These are phyloP conservation scores for Chelon auratus DNA, from an alignment of 2,797 vertebrate species.

Conservation along the genomic window DNA sequence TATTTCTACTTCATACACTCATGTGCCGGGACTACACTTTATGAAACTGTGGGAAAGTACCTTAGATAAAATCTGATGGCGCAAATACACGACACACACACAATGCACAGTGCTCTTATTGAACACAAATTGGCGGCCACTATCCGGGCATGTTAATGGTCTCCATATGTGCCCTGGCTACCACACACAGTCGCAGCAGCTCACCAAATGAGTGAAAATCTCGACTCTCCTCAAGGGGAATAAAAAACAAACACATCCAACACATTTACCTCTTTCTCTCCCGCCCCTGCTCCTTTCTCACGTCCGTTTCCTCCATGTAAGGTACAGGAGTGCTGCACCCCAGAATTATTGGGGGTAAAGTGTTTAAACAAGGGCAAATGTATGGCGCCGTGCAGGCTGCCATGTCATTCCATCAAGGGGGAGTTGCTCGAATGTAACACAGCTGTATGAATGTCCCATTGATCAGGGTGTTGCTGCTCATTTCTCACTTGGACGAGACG, in stretches of 20 bases:
- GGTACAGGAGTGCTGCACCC: constrained; percentile 37
- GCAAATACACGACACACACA: background rate
- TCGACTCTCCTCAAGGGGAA: constrained; percentile 36
- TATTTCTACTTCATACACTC: constrained; percentile 42
- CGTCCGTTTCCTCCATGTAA: constrained; percentile 53
- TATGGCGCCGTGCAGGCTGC: constrained; percentile 56
- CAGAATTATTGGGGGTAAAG: constrained; percentile 50
- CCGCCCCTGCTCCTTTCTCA: constrained; percentile 4
- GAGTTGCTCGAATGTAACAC: constrained; percentile 49
- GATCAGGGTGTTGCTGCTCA: constrained; percentile 67
- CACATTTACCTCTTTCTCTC: constrained; percentile 41
- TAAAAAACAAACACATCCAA: constrained; percentile 68
- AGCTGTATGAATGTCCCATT: constrained; percentile 79
- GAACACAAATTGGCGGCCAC: constrained; percentile 47
- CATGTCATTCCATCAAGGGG: constrained; percentile 53
- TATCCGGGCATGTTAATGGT: constrained; percentile 67
- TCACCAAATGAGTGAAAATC: constrained; percentile 30
- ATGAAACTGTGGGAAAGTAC: constrained; percentile 68
- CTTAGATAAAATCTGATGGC: constrained; percentile 61
- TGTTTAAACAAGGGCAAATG: constrained; percentile 69
- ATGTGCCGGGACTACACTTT: constrained; percentile 14
- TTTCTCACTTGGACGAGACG: constrained; percentile 71
- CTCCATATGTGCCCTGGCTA: constrained; percentile 71
- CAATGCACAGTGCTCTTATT: constrained; percentile 56
- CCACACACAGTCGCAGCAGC: constrained; percentile 60